Evolutionary conservation across 2,888 invertebrate genomes (phyloP).

Genomic region (Xestoiulus laeticollis): DNA sequence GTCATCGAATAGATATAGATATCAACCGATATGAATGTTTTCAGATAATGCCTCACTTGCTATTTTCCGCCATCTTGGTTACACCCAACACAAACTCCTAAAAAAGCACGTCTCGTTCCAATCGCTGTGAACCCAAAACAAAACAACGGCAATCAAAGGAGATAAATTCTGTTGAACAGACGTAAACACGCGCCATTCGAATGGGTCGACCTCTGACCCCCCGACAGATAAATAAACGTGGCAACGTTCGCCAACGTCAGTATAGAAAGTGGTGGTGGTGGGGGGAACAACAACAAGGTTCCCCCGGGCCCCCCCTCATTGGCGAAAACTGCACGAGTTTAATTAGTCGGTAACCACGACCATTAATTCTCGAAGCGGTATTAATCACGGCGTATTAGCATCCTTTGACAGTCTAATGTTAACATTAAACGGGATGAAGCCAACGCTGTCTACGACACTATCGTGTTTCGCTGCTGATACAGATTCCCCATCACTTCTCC

Average conservation of each 20-base stretch:
- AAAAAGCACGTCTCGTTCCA: neutral
- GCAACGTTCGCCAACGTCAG: too few species aligned
- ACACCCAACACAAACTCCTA: too few species aligned
- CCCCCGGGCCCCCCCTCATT: neutral
- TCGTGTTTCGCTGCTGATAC: constrained; percentile 43
- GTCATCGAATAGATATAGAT: too few species aligned
- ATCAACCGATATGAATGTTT: too few species aligned
- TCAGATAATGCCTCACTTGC: too few species aligned
- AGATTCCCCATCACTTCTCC: neutral
- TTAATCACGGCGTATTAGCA: constrained; percentile 52
- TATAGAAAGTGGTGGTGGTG: neutral
- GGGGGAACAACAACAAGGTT: neutral
- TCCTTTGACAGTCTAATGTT: constrained; percentile 52
- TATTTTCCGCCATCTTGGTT: too few species aligned
- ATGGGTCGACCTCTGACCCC: neutral
- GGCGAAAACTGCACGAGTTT: constrained; percentile 23
- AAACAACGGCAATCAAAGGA: neutral
- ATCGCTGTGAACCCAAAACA: neutral
- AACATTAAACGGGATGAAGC: constrained; percentile 46
- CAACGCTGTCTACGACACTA: constrained; percentile 4
- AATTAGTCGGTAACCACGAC: constrained; percentile 50
- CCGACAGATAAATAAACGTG: neutral
- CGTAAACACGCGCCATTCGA: neutral
- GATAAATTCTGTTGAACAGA: neutral
- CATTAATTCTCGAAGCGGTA: constrained; percentile 49